phyloP scores from a whole-genome alignment of 2,797 vertebrate genomes.

The Erethizon dorsatum region DNA sequence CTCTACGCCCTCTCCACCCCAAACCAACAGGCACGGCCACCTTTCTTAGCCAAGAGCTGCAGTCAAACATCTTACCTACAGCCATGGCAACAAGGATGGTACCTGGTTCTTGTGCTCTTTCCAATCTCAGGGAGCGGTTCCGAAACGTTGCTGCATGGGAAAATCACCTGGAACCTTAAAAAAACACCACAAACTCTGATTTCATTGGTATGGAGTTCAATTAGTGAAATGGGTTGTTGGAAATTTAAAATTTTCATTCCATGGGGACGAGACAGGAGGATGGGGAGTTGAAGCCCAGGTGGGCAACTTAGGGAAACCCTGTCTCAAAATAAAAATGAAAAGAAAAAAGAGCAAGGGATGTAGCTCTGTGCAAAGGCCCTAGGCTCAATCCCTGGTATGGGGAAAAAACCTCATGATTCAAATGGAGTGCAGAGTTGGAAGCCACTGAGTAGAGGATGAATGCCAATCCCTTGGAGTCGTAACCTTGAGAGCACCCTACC shows the following conservation, averaged over 20 bases:
- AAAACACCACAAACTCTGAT: neutral
- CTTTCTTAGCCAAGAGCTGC: neutral
- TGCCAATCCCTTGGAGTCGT: accelerated
- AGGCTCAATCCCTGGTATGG: neutral
- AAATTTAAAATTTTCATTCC: neutral
- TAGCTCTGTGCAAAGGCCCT: neutral
- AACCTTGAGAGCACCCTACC: accelerated
- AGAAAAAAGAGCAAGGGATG: no score
- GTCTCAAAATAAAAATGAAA: neutral
- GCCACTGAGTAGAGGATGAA: accelerated
- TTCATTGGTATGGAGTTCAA: neutral
- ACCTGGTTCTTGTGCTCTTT: neutral
- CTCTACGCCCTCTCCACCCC: accelerated
- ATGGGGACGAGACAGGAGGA: neutral
- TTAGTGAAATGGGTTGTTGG: neutral
- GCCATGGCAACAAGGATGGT: neutral
- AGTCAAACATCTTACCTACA: neutral
- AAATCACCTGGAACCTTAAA: neutral
- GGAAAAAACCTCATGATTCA: neutral
- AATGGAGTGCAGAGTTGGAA: neutral
- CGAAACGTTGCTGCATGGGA: neutral
- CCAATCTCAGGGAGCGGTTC: neutral
- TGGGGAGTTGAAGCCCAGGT: neutral
- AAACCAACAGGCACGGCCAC: neutral
- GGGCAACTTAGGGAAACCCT: neutral